Base-by-base conservation (phyloP, 2,797 vertebrate species). In the Dromococcyx pavoninus region DNA sequence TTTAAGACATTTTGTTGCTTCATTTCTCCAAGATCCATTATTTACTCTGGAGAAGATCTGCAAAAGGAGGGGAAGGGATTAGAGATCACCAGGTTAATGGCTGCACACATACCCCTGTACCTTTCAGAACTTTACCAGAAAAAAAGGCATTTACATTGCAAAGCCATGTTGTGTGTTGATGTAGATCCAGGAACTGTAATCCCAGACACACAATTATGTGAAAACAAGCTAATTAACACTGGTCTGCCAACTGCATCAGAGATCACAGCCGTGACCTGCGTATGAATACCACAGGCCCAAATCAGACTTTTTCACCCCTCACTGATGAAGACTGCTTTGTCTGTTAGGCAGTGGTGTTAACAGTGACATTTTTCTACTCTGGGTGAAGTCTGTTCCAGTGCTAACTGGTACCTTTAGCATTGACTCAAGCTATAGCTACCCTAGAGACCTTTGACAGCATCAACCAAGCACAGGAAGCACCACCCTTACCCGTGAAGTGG, bases 341-440 rank as follows among this genome's bases (percentile, higher is more conserved):
- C 72, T 4, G 1, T 22, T 18, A 62, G 19, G 27, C 32, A 18
- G 58, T 78, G 58, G 46, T 65, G 30, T 32, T 64, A 86, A 61
- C 0, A 2, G 48, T 30, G 44, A n/a, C 5, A 3, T 23, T 56
- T 53, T 78, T 39, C 70, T n/a, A 1, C 8, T 24, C 32, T 6
- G 11, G 14, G n/a, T 24, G 10, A 56, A 80, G 23, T n/a, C 54
- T 53, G 18, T 33, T 86, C 21, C 76, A 65, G 54, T 0, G 13
- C 60, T 75, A 56, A 18, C 13, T 7, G 37, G 41, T 1, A 1
- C 23, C 67, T 91, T 79, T 46, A 46, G 48, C 27, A n/a, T 7
- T 2, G 39, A 39, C 3, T 1, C 27, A 83, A 80, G 56, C 28
- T 71, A 18, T 10, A 28, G 27, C 8, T 32, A 51, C 10, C 17